Base-by-base conservation (phyloP, 2,888 invertebrate species). In the Polia nebulosa region DNA sequence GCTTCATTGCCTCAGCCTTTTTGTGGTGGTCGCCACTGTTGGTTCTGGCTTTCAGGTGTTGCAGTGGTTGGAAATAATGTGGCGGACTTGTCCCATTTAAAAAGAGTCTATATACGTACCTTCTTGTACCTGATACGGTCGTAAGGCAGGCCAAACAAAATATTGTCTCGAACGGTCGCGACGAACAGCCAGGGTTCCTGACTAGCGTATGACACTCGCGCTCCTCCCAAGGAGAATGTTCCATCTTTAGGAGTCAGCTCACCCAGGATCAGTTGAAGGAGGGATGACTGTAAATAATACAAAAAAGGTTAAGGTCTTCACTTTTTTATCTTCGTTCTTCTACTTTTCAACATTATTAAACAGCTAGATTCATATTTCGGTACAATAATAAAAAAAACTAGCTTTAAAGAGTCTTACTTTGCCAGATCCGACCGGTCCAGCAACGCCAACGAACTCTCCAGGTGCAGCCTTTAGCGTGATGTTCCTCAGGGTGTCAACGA, bases 121-220 rank as follows among this genome's bases (percentile, higher is more conserved):
- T 93, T 96, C 83, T 90, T 95, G 84, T 93, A 96, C 49, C 96
- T 93, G 13, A 93, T 87, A 65, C 95, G 93, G 71, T 97, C 96
- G 81, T 96, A 97, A 0, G 96, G 94, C 78, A 96, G 94, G 0
- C 98, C 98, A 89, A 98, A 98, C 15, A 98, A 91, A 70, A 98
- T 97, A 87, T 98, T 98, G 81, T 98, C 97, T 49, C 97, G 95
- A 7, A 98, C 96, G 1, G 97, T 97, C 2, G 96, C 97, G 0
- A 96, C 96, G 80, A 97, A 97, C 1, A 97, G 89, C 98, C 98
- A 98, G 0, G 98, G 97, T 81, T 98, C 97, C 90, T 98, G 98
- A 56, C 97, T 96, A 1, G 97, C 97, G 87, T 98, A 98, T 0
- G 97, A 96, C 13, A 97, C 87, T 0, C 90, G 91, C 0, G 90